Percentiles rank a stretch among this genome's conserved stretches.
Conservation (phyloP, 2,113 vertebrate genomes). For the Nothocercus nigrocapillus region DNA sequence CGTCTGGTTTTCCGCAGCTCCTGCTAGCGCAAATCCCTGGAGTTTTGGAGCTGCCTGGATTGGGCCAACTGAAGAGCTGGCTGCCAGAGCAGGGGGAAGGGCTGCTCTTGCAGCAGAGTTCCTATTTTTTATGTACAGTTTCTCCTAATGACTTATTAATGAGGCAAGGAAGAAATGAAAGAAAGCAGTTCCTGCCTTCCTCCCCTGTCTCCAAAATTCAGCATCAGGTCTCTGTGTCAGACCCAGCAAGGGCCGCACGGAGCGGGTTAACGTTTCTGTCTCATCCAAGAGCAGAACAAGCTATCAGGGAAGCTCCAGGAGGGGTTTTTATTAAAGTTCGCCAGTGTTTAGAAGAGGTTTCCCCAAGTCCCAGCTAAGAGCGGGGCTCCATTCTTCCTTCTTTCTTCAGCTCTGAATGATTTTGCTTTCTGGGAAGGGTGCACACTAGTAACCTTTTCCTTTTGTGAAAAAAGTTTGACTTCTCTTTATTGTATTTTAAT, state of each 20-base stretch:
- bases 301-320: conserved; percentile 40
- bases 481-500: background rate
- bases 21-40: conserved; percentile 37
- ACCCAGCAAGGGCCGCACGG: background rate
- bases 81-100: conserved; percentile 47
- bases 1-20: conserved; percentile 60
- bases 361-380: background rate
- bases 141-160: background rate
- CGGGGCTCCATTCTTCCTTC: background rate
- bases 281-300: conserved; percentile 19
- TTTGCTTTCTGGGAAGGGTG: background rate
- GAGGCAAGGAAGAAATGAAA: background rate
- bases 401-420: background rate
- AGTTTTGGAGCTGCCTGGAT: background rate
- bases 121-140: background rate
- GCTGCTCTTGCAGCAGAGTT: background rate
- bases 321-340: background rate
- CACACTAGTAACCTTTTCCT: background rate
- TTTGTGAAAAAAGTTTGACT: background rate
- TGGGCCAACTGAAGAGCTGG: background rate
- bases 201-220: background rate
- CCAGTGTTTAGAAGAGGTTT: background rate
- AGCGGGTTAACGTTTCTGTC: background rate
- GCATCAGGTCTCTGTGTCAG: background rate
- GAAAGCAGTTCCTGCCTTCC: background rate